A percentile compares a stretch with the other conserved stretches of the same genome.
These are phyloP conservation scores for Perccottus glenii DNA, from an alignment of 2,113 vertebrate genomes.

Conservation along the genomic window DNA sequence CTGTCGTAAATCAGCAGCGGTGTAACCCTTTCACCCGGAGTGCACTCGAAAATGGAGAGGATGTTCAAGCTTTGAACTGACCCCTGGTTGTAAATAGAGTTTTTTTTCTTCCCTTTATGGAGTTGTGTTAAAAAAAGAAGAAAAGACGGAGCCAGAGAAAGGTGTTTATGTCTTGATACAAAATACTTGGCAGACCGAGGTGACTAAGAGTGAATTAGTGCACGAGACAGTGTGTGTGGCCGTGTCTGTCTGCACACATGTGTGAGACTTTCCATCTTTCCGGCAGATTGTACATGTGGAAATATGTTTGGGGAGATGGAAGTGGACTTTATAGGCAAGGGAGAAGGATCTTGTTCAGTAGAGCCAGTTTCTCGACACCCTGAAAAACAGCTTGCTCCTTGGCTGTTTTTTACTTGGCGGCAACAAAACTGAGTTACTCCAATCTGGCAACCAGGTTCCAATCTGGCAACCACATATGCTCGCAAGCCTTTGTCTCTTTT, in stretches of 20 bases:
- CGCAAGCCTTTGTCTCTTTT: constrained; percentile 36
- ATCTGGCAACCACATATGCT: constrained; percentile 74
- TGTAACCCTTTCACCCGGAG: constrained; percentile 55
- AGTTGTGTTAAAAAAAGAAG: constrained; percentile 17
- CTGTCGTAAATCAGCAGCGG: constrained; percentile 63
- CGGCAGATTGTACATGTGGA: constrained; percentile 51
- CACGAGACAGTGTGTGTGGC: constrained; percentile 47
- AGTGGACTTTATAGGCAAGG: constrained; percentile 15
- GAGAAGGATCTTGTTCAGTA: constrained; percentile 27
- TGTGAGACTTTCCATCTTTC: constrained; percentile 55
- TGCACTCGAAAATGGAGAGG: constrained; percentile 12
- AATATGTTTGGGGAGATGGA: constrained; percentile 48
- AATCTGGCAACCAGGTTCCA: constrained; percentile 62
- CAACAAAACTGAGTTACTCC: constrained; percentile 47
- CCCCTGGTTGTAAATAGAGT: constrained; percentile 65
- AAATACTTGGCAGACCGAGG: constrained; percentile 54
- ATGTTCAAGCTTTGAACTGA: constrained; percentile 68
- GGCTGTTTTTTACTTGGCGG: constrained; percentile 40
- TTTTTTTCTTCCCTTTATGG: constrained; percentile 41
- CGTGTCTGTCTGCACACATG: constrained; percentile 45
- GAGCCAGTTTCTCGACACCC: constrained; percentile 49
- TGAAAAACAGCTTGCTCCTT: constrained; percentile 57
- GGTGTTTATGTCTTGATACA: constrained; percentile 65
- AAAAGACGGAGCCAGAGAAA: constrained; percentile 12
- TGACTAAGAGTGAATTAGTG: constrained; percentile 59